Base-by-base conservation (phyloP, 2,888 invertebrate genomes). In the Drosophila mimetica region DNA sequence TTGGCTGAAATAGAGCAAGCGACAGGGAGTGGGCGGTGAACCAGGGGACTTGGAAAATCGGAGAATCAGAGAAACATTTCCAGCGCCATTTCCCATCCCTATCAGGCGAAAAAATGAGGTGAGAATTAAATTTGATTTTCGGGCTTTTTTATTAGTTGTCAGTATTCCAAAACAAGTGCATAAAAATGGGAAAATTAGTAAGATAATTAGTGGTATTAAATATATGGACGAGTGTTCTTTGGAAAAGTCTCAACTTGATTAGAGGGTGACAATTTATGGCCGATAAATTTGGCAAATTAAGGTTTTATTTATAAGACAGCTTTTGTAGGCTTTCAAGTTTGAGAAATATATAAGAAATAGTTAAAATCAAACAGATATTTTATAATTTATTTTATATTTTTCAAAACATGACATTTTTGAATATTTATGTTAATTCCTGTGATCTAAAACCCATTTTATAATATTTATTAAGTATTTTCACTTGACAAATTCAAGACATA, bases 1-100 rank as follows among this genome's bases (percentile, higher is more conserved):
- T 86, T 74, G 71, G 83, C 55, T 52, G 42, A 66, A 82, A 50
- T 73, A 57, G 58, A 71, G 54, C 72, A 54, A 41, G 47, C 44
- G 22, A 36, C 20, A 22, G 9, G 64, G 18, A 72, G 48, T 64
- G 42, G 59, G 59, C 42, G 59, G 42, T 34, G 50, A 59, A 30
- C 5, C 16, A 5, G 16, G 30, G 48, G n/a, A n/a, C n/a, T n/a
- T n/a, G n/a, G n/a, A n/a, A n/a, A n/a, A n/a, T n/a, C 28, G 32
- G n/a, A 50, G 70, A 42, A 37, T 22, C 39, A 28, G 18, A 34
- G 22, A 42, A 11, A 42, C 67, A 52, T 32, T 32, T 64, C 41
- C 36, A 73, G 47, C 69, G 51, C 47, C 72, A 72, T 72, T 72
- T 60, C 50, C 14, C 61, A n/a, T n/a, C 11, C 14, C 16, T 28